phyloP scores from a whole-genome alignment of 2,113 vertebrate genomes.

The Pterocles orientalis region DNA sequence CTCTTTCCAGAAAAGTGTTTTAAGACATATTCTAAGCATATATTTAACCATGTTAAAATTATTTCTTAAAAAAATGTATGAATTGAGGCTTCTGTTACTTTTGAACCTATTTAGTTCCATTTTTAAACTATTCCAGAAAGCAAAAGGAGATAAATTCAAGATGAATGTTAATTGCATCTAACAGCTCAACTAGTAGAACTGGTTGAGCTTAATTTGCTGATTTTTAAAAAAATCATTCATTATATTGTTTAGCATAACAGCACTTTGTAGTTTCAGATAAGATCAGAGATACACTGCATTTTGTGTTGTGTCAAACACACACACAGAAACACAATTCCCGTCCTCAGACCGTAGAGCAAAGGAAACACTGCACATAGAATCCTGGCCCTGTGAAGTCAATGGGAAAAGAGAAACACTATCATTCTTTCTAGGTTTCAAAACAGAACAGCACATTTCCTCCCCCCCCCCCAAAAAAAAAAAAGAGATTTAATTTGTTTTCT shows the following conservation, averaged over 20 bases:
- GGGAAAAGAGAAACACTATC: background rate
- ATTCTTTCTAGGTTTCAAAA: background rate
- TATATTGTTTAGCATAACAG: slow-evolving; percentile 30
- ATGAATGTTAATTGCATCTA: background rate
- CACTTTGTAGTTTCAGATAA: slow-evolving; percentile 3
- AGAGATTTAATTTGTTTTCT: background rate
- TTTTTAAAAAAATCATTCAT: background rate
- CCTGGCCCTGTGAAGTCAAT: background rate
- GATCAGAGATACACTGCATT: slow-evolving; percentile 13
- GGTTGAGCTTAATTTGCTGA: slow-evolving; percentile 18
- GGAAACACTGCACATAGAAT: background rate
- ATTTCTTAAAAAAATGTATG: background rate
- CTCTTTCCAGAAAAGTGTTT: background rate
- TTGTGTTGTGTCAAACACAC: background rate
- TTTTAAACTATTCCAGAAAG: background rate
- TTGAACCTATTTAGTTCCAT: background rate
- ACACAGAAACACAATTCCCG: background rate
- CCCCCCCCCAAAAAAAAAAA: background rate
- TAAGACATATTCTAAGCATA: background rate
- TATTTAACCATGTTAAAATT: background rate
- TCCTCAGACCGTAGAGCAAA: background rate
- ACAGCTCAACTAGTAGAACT: slow-evolving; percentile 32
- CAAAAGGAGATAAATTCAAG: background rate
- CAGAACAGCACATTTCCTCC: background rate
- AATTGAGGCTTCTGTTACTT: background rate